phyloP scores from a whole-genome alignment of 2,888 invertebrate genomes.

The Meloe dianella region DNA sequence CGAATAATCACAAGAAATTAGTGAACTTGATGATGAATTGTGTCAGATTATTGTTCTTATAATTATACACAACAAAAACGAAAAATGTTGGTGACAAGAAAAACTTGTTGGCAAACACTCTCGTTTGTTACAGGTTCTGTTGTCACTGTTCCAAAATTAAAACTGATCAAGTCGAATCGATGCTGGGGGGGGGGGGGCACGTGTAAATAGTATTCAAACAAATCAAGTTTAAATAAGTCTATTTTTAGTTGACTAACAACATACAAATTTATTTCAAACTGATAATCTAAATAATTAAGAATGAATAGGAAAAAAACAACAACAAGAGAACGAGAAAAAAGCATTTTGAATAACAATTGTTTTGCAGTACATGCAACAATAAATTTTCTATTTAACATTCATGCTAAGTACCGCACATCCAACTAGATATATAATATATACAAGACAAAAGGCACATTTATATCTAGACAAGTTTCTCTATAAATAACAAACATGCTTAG shows the following conservation, averaged over 20 bases:
- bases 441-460: neutral
- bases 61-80: conserved; percentile 8
- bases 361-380: neutral
- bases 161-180: conserved; percentile 46
- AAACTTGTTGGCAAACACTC: conserved; percentile 24
- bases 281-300: conserved; percentile 2
- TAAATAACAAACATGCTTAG: conserved; percentile 4
- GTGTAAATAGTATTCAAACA: conserved; percentile 39
- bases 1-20: too few relatives aligned
- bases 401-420: neutral
- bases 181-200: conserved; percentile 27
- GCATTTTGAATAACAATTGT: neutral
- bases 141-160: conserved; percentile 51
- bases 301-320: too few relatives aligned
- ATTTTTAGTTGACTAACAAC: conserved; percentile 36
- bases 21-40: too few relatives aligned
- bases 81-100: conserved; percentile 20
- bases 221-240: conserved; percentile 42
- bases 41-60: too few relatives aligned
- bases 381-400: neutral
- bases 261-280: neutral
- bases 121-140: conserved; percentile 21
- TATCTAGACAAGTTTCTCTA: neutral
- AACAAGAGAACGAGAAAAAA: neutral
- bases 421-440: neutral